These are phyloP conservation scores for Squalus acanthias DNA, from an alignment of 2,797 vertebrate species.

Conservation along the genomic window DNA sequence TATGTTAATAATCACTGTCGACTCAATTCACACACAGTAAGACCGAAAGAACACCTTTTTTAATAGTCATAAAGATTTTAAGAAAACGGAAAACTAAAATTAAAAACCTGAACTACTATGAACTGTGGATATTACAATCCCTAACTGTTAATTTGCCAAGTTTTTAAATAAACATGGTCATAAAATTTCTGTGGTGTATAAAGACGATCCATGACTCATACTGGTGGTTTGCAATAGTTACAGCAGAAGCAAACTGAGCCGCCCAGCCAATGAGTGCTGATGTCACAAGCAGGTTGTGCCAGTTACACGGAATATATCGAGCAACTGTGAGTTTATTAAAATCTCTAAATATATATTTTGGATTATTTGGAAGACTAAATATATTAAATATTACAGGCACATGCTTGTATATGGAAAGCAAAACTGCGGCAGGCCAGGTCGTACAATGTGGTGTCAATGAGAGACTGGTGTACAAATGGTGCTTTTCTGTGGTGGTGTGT, in stretches of 20 bases:
- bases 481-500: neutral
- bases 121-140: neutral
- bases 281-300: neutral
- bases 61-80: neutral
- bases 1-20: neutral
- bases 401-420: neutral
- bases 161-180: neutral
- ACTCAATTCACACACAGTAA: too few relatives aligned
- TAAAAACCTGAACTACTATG: neutral
- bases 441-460: neutral
- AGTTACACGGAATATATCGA: neutral
- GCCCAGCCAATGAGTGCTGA: neutral
- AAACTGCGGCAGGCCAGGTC: neutral
- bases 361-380: neutral
- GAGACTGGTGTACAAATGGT: neutral
- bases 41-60: neutral
- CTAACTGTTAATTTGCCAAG: neutral
- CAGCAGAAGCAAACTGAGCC: neutral
- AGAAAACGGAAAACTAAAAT: neutral
- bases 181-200: conserved; percentile 23
- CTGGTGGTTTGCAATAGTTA: conserved; percentile 25
- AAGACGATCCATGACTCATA: conserved; percentile 12
- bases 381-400: neutral
- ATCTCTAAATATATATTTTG: neutral
- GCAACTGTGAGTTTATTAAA: neutral